Evolutionary conservation across 2,113 vertebrate species (phyloP), one percentile per base, ranked within the genome.

Genomic region (Canis aureus): DNA sequence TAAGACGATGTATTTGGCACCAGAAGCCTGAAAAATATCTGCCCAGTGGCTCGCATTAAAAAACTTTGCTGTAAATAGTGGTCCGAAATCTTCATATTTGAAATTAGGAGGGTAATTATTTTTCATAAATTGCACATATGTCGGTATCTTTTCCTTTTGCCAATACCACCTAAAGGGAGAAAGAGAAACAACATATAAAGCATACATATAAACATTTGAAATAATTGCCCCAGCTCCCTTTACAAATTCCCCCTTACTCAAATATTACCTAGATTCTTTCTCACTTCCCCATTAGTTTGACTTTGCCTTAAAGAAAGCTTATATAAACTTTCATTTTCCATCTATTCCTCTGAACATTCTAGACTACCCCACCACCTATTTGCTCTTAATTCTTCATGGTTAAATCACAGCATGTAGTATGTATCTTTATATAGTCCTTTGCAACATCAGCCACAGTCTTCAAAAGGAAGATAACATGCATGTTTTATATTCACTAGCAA

Each of bases 1-100:
- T 95, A 99, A 98, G 53, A 99, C 99, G 53, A 99, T 97, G 1
- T 99, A 99, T 95, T 99, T 99, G 94, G 99, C 99, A 82, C 99
- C 99, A 0, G 99, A 99, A 62, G 99, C 98, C 55, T 98, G 98
- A 90, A 99, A 98, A 97, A 99, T 98, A 69, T 99, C 99, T 12
- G 99, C 99, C 99, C 99, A 99, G 43, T 99, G 98, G 92, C 98
- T 97, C 10, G 99, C 98, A 96, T 99, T 97, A 91, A 99, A 99
- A 98, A 99, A 99, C 94, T 99, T 99, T 17, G 99, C 99, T 19
- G 99, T 99, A 97, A 99, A 99, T n/a, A 98, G 95, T 0, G 99
- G 98, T 10, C 98, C 99, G 98, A 99, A 99, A 97, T 99, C 99
- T 98, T 99, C 98, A 74, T 99, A 99, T 43, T 94, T 98, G 97